Conservation (phyloP, 2,113 vertebrate genomes). For the Bufo bufo region DNA sequence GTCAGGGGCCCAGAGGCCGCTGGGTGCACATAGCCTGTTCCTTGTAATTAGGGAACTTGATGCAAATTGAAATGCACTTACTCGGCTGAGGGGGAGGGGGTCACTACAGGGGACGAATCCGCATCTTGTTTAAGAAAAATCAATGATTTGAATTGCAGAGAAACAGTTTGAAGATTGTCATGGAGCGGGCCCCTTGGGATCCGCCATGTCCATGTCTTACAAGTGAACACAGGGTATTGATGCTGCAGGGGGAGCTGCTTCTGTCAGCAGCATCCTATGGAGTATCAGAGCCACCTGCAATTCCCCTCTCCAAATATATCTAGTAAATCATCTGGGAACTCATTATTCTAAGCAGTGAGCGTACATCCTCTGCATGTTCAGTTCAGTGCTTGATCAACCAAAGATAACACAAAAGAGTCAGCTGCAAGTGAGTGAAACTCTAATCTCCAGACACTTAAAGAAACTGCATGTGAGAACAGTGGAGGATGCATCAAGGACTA, state of each 20-base stretch:
- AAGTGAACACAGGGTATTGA: not conserved
- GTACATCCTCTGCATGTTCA: not conserved
- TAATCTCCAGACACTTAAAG: too few species aligned
- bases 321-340: not conserved
- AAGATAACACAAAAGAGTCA: too few species aligned
- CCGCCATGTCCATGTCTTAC: not conserved
- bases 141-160: not conserved
- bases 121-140: not conserved
- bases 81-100: not conserved
- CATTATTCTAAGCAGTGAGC: not conserved
- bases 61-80: not conserved
- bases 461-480: too few species aligned
- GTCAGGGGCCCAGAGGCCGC: not conserved
- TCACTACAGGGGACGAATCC: not conserved
- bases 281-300: not conserved
- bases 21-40: not conserved
- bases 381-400: too few species aligned
- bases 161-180: not conserved
- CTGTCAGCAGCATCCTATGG: too few species aligned
- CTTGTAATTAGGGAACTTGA: conserved; percentile 18
- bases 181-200: not conserved
- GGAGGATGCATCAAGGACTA: too few species aligned
- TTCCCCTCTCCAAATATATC: not conserved
- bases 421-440: too few species aligned
- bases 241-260: not conserved